Conservation (phyloP, 2,888 invertebrate genomes). For the Oscheius sp. region DNA sequence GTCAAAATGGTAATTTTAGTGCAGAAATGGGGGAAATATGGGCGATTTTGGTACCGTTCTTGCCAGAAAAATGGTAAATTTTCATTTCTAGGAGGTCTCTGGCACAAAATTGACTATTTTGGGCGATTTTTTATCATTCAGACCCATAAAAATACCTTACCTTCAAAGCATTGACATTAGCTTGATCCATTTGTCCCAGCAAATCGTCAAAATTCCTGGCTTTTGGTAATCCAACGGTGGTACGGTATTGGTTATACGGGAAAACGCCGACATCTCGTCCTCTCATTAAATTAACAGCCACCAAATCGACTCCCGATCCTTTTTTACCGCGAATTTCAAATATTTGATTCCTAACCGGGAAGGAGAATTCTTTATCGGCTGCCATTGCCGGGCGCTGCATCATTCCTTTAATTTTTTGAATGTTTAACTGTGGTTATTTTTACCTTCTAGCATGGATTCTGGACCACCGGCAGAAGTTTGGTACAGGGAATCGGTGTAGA, state of each 20-base stretch:
- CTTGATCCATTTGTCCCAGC: conserved; percentile 40
- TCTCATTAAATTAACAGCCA: conserved; percentile 88
- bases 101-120: too few species aligned
- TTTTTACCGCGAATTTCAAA: conserved; percentile 87
- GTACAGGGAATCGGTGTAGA: conserved; percentile 45
- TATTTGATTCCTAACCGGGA: conserved; percentile 58
- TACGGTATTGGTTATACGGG: conserved; percentile 42
- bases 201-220: conserved; percentile 48
- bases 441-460: conserved; percentile 42
- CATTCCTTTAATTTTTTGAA: conserved; percentile 33
- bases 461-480: conserved; percentile 32
- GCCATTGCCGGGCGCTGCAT: conserved; percentile 50
- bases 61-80: too few species aligned
- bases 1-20: too few species aligned
- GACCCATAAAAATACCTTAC: too few species aligned
- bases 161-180: conserved; percentile 44
- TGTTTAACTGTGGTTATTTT: too few species aligned
- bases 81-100: too few species aligned
- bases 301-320: conserved; percentile 84
- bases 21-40: too few species aligned
- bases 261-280: conserved; percentile 75
- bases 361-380: conserved; percentile 52
- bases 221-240: conserved; percentile 37
- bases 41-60: too few species aligned
- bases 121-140: too few species aligned